Base-by-base conservation (phyloP, 1,140 invertebrate genomes). In the Tetramorium alpestre region DNA sequence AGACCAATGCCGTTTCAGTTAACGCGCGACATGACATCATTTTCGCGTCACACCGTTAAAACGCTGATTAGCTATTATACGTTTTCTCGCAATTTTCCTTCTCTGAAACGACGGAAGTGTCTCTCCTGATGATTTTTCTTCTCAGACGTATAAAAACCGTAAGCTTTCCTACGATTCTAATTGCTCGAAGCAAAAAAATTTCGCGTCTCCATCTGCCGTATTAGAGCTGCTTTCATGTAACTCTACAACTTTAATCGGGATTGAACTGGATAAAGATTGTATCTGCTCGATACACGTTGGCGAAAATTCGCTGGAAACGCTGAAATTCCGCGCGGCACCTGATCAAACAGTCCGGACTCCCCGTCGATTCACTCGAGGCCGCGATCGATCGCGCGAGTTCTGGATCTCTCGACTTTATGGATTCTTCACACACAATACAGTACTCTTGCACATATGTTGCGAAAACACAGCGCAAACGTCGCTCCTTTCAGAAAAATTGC, bases 291-390 rank as follows among this genome's bases (percentile, higher is more conserved):
- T 16, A 16, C 22, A 41, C 51, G 5, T 25, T 18, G 44, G 49
- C 16, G 65, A 28, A 81, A 58, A 44, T 38, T 81, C 16, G 11
- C 44, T 73, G 54, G 18, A 75, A 73, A 38, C 41, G 69, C 41
- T n/a, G 54, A 69, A 84, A 84, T 73, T 73, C 16, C 6, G 13
- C 69, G 41, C 33, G 18, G 69, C 80, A 84, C 41, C 80, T 84
- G 80, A 84, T 75, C 69, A 84, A 84, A 84, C 80, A 84, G 75
- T 49, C 25, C n/a, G 3, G 44, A 60, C 67, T 49, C 54, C 69
- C 67, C 56, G 16, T 62, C 44, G 69, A 73, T 60, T 75, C 38
- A 1, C 22, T 47, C 67, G 80, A 82, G 80, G 67, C 16, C 67
- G 80, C 67, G 18, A 82, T 60, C 25, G 18, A 47, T 78, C 25